A percentile compares a stretch with the other conserved stretches of the same genome.
Evolutionary conservation across 2,888 invertebrate species (phyloP).

Genomic region (Calameuta filiformis): DNA sequence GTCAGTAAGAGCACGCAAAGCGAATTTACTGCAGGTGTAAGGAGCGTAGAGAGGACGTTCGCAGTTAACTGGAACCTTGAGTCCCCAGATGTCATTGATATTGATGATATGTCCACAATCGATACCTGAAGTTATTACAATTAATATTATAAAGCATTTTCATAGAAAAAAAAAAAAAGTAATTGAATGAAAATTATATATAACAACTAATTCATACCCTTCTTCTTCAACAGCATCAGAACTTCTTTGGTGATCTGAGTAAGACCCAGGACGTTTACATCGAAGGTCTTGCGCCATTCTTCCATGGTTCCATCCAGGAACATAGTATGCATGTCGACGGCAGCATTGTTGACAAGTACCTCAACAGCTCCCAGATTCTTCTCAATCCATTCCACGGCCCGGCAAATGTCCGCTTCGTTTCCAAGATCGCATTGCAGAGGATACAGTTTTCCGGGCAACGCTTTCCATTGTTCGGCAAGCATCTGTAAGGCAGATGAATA

Average conservation of each 20-base stretch:
- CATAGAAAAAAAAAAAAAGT: neutral
- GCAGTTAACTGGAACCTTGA: constrained; percentile 16
- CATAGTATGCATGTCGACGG: constrained; percentile 50
- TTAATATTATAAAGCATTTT: neutral
- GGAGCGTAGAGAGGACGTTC: constrained; percentile 41
- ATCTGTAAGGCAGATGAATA: constrained; percentile 16
- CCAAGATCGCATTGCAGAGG: constrained; percentile 68
- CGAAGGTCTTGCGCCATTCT: constrained; percentile 37
- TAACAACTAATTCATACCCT: constrained; percentile 26
- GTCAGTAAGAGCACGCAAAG: constrained; percentile 65
- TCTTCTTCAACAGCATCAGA: constrained; percentile 40
- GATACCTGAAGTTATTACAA: neutral
- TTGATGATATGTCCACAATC: neutral
- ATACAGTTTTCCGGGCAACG: constrained; percentile 54
- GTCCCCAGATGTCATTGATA: constrained; percentile 30
- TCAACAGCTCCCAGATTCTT: constrained; percentile 68
- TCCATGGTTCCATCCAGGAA: constrained; percentile 37
- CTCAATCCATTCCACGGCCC: constrained; percentile 68
- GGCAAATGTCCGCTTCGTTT: constrained; percentile 67
- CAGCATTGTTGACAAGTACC: constrained; percentile 72
- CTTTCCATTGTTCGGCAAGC: constrained; percentile 39
- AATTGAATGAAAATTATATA: neutral
- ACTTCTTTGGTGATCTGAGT: constrained; percentile 35
- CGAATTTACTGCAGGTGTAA: constrained; percentile 66
- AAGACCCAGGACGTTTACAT: constrained; percentile 39